Percentiles rank a stretch among this genome's conserved stretches.
Evolutionary conservation across 1,140 invertebrate genomes (phyloP).

Genomic region (Lutraria rhynchaena): DNA sequence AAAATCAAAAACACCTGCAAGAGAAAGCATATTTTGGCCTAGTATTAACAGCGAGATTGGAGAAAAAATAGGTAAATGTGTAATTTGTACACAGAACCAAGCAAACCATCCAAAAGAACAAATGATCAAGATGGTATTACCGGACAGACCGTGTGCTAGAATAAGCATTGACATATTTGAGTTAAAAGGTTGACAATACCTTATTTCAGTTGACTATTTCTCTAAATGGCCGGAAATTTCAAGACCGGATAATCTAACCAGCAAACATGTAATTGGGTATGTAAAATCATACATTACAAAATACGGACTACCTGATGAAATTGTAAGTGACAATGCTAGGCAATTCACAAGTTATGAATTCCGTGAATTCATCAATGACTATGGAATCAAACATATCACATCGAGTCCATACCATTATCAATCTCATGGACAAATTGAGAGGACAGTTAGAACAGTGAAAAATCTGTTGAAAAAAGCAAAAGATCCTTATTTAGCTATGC

Average conservation of each 20-base stretch:
- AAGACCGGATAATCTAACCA: background rate
- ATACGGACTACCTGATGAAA: conserved; percentile 50
- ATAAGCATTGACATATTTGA: conserved; percentile 61
- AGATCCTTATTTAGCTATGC: conserved; percentile 57
- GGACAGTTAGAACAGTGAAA: conserved; percentile 59
- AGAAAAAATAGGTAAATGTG: conserved; percentile 80
- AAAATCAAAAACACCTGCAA: conserved; percentile 33
- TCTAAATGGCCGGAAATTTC: conserved; percentile 9
- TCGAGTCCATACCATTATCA: conserved; percentile 45
- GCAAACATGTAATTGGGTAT: background rate
- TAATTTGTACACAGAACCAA: conserved; percentile 75
- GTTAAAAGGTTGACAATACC: conserved; percentile 46
- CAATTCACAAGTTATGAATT: conserved; percentile 7
- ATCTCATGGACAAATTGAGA: conserved; percentile 59
- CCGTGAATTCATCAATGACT: background rate
- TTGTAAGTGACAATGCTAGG: conserved; percentile 3
- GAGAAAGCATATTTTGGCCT: conserved; percentile 63
- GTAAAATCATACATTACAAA: background rate
- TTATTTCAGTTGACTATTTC: conserved; percentile 60
- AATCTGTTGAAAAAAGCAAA: conserved; percentile 20
- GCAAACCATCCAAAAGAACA: conserved; percentile 63
- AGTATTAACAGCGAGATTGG: conserved; percentile 81
- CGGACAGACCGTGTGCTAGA: conserved; percentile 46
- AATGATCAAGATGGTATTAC: conserved; percentile 41
- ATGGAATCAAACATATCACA: conserved; percentile 16